Evolutionary conservation across 2,888 invertebrate species (phyloP), one percentile per base, ranked within the genome.

Genomic region (Drosophila incognita): DNA sequence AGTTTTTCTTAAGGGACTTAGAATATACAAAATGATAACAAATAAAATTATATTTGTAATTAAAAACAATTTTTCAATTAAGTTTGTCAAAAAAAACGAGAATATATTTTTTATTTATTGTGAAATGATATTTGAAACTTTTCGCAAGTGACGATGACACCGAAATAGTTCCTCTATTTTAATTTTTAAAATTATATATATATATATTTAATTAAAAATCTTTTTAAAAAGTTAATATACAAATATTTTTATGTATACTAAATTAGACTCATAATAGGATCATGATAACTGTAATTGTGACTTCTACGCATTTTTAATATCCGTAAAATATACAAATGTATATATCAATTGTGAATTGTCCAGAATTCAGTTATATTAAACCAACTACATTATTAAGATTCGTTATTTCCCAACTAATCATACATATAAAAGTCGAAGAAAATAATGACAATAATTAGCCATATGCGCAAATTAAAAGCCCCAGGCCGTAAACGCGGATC

Each of bases 401-500:
- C 33, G n/a, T 33, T n/a, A 53, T 40, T 51, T 62, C 51, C 33
- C 8, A 21, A n/a, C 29, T 58, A 42, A 46, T 57, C 13, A 56
- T 29, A 13, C n/a, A n/a, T 29, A 38, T n/a, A 4, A 40, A 38
- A 56, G 10, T 67, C 63, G 27, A 38, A 21, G 24, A 27, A 21
- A 40, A 63, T 49, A 21, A 57, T 51, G 61, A 76, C 71, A 73
- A 76, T 84, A 89, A 83, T 86, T 79, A 76, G 78, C 70, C 76
- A 84, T 62, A 80, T 84, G 81, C 79, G 70, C 84, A 86, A 72
- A 74, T 76, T 72, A 67, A 73, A 79, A 76, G 66, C 48, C 73
- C 69, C 72, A 65, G 31, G 40, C 56, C 60, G 46, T 60, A 21
- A 36, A 58, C 66, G 46, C 60, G 69, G 69, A 36, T 46, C 56